Conservation (phyloP, 1,140 invertebrate species). For the Chironomus tepperi region DNA sequence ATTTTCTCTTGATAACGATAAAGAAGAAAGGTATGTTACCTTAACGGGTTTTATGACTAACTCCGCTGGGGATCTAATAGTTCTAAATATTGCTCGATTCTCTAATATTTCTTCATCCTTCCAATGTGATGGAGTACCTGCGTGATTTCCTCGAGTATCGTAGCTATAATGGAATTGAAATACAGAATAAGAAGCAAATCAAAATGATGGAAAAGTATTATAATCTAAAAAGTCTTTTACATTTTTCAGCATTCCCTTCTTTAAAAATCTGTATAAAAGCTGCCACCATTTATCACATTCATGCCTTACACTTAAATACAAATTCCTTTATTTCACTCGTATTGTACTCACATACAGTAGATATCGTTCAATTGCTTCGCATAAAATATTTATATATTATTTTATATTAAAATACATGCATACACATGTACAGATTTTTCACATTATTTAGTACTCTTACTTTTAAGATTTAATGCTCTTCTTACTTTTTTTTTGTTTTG, state of each 20-base stretch:
- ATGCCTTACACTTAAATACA: not conserved
- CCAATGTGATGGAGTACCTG: constrained; percentile 43
- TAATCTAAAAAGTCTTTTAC: not conserved
- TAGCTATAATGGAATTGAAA: constrained; percentile 34
- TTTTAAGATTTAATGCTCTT: not conserved
- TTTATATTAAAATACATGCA: not conserved
- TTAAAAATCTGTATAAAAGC: not conserved
- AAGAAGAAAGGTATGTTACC: constrained; percentile 29
- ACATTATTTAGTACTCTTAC: not conserved
- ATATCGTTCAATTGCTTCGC: not conserved
- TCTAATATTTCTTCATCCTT: constrained; percentile 45
- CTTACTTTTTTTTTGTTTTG: not conserved
- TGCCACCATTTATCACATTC: constrained; percentile 6
- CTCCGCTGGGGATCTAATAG: constrained; percentile 46
- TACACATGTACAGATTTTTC: not conserved
- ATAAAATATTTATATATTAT: not conserved
- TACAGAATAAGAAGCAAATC: not conserved
- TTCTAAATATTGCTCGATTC: constrained; percentile 46
- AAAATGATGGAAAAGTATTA: constrained; percentile 8
- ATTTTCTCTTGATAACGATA: not conserved
- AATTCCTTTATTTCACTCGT: not conserved
- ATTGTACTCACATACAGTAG: not conserved
- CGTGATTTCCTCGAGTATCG: constrained; percentile 41
- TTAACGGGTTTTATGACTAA: constrained; percentile 40
- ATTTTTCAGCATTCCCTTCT: not conserved